phyloP scores from a whole-genome alignment of 2,888 invertebrate genomes.

The Brassicogethes aeneus region DNA sequence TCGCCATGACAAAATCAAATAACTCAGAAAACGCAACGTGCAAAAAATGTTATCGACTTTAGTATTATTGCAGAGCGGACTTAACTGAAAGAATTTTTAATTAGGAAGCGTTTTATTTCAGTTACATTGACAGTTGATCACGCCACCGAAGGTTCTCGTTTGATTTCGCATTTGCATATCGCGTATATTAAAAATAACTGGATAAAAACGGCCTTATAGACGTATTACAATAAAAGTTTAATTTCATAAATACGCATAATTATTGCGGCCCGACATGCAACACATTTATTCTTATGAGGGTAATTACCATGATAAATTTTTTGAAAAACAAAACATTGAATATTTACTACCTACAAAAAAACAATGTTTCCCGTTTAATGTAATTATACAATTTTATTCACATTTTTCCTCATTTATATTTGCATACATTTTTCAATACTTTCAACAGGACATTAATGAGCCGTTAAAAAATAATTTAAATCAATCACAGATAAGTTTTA shows the following conservation, averaged over 20 bases:
- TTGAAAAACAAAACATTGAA: slow-evolving; percentile 10
- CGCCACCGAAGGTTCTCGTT: neutral
- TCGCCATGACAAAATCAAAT: slow-evolving; percentile 10
- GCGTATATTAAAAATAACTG: neutral
- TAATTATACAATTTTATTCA: too few species aligned
- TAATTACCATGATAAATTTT: slow-evolving; percentile 10
- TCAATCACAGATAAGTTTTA: too few species aligned
- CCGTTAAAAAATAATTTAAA: too few species aligned
- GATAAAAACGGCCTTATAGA: neutral
- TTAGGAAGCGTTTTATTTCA: neutral
- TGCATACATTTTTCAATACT: too few species aligned
- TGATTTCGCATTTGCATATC: neutral
- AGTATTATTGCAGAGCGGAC: slow-evolving; percentile 5
- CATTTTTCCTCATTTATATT: too few species aligned
- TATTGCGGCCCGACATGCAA: slow-evolving; percentile 25
- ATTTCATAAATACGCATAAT: slow-evolving; percentile 22
- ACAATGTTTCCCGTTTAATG: too few species aligned
- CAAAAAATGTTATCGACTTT: slow-evolving; percentile 5
- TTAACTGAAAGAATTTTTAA: neutral
- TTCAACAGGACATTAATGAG: too few species aligned
- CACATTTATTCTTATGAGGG: slow-evolving; percentile 20
- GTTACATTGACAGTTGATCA: neutral
- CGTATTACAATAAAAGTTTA: slow-evolving; percentile 21
- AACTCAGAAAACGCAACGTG: slow-evolving; percentile 3
- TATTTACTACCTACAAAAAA: too few species aligned